phyloP scores from a whole-genome alignment of 92 coral and sea anemone species.

The Epizoanthus fatuus region DNA sequence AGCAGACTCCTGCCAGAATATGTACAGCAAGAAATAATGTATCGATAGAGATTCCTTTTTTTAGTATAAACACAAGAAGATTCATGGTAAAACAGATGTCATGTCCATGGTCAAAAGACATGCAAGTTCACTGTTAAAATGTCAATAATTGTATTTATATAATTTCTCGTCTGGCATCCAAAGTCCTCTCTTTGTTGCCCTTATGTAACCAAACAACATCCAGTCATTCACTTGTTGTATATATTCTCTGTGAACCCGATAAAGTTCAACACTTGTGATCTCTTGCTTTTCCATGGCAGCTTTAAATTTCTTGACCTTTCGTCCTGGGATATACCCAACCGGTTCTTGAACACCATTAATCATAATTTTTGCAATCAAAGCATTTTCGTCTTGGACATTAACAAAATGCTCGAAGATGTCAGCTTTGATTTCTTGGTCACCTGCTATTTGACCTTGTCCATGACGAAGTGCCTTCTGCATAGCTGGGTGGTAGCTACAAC shows the following conservation, averaged over 20 bases:
- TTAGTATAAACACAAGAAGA: no score
- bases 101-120: no score
- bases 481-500: conserved; percentile 17
- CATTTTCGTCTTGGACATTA: conserved; percentile 64
- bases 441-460: not conserved
- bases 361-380: conserved; percentile 40
- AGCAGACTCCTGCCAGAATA: no score
- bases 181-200: no score
- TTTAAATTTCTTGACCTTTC: conserved; percentile 41
- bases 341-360: conserved; percentile 27
- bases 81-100: no score
- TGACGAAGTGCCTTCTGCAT: conserved; percentile 33
- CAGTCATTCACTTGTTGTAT: conserved; percentile 40
- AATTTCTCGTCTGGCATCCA: no score
- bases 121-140: no score
- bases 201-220: conserved; percentile 35
- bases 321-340: conserved; percentile 62
- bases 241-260: conserved; percentile 23
- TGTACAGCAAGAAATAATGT: no score
- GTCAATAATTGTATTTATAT: no score
- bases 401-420: conserved; percentile 24
- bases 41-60: no score
- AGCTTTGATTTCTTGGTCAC: not conserved
- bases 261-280: conserved; percentile 7
- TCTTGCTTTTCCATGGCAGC: conserved; percentile 23